Evolutionary conservation across 2,888 invertebrate species (phyloP), one percentile per base, ranked within the genome.

Genomic region (Cataglyphis albicans): DNA sequence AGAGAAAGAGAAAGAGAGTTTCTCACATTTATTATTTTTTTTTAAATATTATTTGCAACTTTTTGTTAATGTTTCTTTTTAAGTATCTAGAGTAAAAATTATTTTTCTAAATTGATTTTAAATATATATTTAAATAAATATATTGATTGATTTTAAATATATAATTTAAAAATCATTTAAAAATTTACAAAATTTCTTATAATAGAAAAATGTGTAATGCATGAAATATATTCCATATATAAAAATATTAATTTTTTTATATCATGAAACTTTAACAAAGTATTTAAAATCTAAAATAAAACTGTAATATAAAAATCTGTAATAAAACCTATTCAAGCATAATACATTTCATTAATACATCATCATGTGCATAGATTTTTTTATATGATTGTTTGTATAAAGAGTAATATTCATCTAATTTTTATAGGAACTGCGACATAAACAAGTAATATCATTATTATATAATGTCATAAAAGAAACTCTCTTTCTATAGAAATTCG

Each of bases 381-480:
- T 87, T 44, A 29, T 83, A 88, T 38, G 83, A 25, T 12, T 61
- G 18, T 67, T 15, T 44, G 64, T 81, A 59, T 80, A 82, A 82
- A 57, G 73, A 85, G 55, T 80, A 70, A 72, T 61, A 61, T 84
- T 85, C 87, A 61, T 80, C 73, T 87, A 83, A 38, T 68, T 38
- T 52, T 52, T 81, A 83, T 89, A 89, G 89, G 89, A 89, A 89
- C 87, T 88, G 89, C 84, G 29, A 57, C n/a, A 82, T 86, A 72
- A 81, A 88, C 44, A 84, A 82, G 67, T 89, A 89, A 89, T 87
- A 89, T 89, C 89, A 87, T 87, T 65, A 29, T 76, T 64, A 38
- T 25, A 57, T 67, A 75, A 74, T 85, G 81, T 84, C 82, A 86
- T 65, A 75, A 59, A 80, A 29, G 41, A 81, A 86, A 82, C 57